A percentile compares a stretch with the other conserved stretches of the same genome.
Evolutionary conservation across 1,140 invertebrate species (phyloP).

Genomic region (Drosophila seguyi): DNA sequence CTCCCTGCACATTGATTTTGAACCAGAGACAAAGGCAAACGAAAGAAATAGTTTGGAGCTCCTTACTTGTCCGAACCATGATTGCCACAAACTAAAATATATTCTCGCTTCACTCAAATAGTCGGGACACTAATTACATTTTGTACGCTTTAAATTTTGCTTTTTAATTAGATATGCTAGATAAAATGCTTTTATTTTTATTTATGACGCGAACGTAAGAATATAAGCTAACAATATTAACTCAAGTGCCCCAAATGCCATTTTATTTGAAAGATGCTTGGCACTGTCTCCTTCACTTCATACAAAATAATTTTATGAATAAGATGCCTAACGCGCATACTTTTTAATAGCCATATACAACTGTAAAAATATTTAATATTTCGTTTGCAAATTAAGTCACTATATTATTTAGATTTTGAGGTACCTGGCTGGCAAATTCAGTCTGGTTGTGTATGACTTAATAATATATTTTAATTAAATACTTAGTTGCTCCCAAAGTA

Average conservation of each 20-base stretch:
- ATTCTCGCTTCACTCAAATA: not conserved
- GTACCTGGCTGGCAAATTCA: too few species aligned
- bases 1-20: not conserved
- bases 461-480: too few species aligned
- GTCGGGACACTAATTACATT: not conserved
- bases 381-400: too few species aligned
- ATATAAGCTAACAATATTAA: not conserved
- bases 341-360: too few species aligned
- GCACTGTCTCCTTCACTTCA: too few species aligned
- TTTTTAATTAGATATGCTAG: not conserved
- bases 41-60: not conserved
- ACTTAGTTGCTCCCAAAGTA: not conserved
- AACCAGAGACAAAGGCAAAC: not conserved
- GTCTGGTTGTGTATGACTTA: too few species aligned
- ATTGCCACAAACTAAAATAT: slow-evolving; percentile 4
- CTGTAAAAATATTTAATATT: too few species aligned
- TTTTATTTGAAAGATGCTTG: too few species aligned
- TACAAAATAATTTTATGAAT: too few species aligned
- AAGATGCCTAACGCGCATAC: too few species aligned
- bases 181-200: not conserved
- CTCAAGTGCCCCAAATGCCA: too few species aligned
- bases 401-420: too few species aligned
- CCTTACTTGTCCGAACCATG: slow-evolving; percentile 2
- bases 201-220: not conserved
- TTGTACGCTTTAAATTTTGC: not conserved